phyloP scores from a whole-genome alignment of 2,888 invertebrate genomes.

The Papilio protenor region DNA sequence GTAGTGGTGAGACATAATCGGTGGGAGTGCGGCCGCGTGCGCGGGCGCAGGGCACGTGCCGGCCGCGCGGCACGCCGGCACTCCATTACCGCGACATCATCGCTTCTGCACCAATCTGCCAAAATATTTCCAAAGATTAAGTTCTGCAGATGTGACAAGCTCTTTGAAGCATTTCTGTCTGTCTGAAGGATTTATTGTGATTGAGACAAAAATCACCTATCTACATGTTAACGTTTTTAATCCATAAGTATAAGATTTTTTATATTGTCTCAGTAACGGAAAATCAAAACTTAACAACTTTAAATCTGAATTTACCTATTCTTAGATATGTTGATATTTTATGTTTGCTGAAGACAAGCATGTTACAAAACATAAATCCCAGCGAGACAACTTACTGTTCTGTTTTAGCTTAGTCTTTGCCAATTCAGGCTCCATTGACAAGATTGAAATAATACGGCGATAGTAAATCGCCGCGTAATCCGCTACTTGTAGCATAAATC shows the following conservation, averaged over 20 bases:
- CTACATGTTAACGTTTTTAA: background rate
- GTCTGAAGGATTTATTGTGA: background rate
- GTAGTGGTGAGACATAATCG: slow-evolving; percentile 74
- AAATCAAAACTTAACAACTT: no score
- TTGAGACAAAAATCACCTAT: background rate
- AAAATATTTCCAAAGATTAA: slow-evolving; percentile 60
- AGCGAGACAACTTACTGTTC: background rate
- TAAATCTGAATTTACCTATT: no score
- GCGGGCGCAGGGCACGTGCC: slow-evolving; percentile 56
- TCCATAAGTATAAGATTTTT: background rate
- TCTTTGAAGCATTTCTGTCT: background rate
- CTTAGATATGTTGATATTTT: background rate
- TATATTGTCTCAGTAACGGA: background rate
- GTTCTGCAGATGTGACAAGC: slow-evolving; percentile 3
- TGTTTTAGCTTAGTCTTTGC: slow-evolving; percentile 57
- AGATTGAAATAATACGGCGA: slow-evolving; percentile 65
- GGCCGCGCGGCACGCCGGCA: slow-evolving; percentile 60
- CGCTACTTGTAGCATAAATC: slow-evolving; percentile 74
- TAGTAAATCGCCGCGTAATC: slow-evolving; percentile 80
- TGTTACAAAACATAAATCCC: background rate
- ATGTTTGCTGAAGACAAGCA: background rate
- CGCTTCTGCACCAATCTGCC: slow-evolving; percentile 58
- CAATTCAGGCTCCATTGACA: slow-evolving; percentile 63
- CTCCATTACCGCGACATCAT: slow-evolving; percentile 78
- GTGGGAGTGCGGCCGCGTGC: slow-evolving; percentile 69